These are phyloP conservation scores for Venusia cambrica DNA, from an alignment of 2,888 invertebrate genomes.

Conservation along the genomic window DNA sequence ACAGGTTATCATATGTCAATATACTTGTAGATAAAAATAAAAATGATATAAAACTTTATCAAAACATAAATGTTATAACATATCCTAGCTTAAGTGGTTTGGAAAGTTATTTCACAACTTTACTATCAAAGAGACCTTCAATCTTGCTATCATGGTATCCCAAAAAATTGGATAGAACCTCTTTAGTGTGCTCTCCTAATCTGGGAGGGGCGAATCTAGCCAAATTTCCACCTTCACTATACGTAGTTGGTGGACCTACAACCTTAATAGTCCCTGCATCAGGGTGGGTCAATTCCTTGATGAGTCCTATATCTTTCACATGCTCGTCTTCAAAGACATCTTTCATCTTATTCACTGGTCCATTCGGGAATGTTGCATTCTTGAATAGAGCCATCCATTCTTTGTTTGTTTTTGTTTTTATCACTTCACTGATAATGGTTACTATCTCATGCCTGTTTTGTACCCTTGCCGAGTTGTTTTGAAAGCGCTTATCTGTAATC, in stretches of 20 bases:
- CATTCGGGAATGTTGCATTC: slow-evolving; percentile 90
- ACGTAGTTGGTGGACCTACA: slow-evolving; percentile 93
- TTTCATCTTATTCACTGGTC: slow-evolving; percentile 92
- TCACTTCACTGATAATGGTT: slow-evolving; percentile 78
- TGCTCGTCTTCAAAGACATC: slow-evolving; percentile 95
- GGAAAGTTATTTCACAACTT: slow-evolving; percentile 47
- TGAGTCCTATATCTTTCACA: slow-evolving; percentile 86
- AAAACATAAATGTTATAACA: no score
- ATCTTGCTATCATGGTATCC: slow-evolving; percentile 83
- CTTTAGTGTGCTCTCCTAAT: slow-evolving; percentile 93
- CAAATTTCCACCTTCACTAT: slow-evolving; percentile 85
- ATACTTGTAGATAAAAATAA: no score
- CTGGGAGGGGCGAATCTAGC: slow-evolving; percentile 89
- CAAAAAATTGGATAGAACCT: slow-evolving; percentile 85
- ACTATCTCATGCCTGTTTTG: slow-evolving; percentile 86
- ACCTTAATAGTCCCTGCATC: slow-evolving; percentile 86
- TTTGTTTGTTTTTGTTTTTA: slow-evolving; percentile 83
- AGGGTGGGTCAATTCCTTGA: slow-evolving; percentile 86
- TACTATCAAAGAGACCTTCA: slow-evolving; percentile 72
- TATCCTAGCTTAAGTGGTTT: no score
- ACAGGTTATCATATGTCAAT: no score
- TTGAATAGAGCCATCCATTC: slow-evolving; percentile 89
- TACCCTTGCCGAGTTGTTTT: slow-evolving; percentile 88
- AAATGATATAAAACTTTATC: no score
- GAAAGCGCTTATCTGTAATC: slow-evolving; percentile 83